Conservation (phyloP, 2,797 vertebrate genomes). For the Antennarius maculatus region DNA sequence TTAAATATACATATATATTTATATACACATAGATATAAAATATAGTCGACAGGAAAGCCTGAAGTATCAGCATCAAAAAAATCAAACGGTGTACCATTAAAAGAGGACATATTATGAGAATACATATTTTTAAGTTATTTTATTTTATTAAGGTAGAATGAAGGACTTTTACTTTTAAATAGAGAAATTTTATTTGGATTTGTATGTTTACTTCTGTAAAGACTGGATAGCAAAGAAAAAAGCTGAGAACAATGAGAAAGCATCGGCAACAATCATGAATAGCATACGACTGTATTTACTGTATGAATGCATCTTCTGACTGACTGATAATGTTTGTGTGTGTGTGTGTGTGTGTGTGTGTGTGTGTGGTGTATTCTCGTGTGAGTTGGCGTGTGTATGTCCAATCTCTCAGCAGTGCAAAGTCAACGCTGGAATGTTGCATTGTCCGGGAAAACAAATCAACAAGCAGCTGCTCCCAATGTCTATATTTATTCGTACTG, state of each 20-base stretch:
- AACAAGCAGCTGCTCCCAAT: conserved; percentile 46
- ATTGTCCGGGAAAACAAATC: conserved; percentile 58
- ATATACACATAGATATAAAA: no score
- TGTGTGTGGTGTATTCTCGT: neutral
- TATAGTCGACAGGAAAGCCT: no score
- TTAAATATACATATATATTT: no score
- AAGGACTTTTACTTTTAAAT: no score
- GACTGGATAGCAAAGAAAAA: neutral
- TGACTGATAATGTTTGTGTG: neutral
- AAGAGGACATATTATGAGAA: no score
- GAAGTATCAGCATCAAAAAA: no score
- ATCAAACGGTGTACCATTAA: no score
- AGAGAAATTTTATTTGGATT: neutral
- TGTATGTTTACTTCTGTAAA: neutral
- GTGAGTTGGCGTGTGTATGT: conserved; percentile 11
- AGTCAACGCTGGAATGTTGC: conserved; percentile 45
- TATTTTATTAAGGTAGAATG: no score
- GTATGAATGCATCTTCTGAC: no score
- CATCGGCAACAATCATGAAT: neutral
- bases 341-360: conserved; percentile 10
- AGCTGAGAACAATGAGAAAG: neutral
- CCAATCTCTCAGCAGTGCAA: conserved; percentile 46
- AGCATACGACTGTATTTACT: neutral
- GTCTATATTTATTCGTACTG: conserved; percentile 54
- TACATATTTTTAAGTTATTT: no score